A percentile compares a stretch with the other conserved stretches of the same genome.
Evolutionary conservation across 1,140 invertebrate genomes (phyloP).

Genomic region (Drosophila sturtevanti): DNA sequence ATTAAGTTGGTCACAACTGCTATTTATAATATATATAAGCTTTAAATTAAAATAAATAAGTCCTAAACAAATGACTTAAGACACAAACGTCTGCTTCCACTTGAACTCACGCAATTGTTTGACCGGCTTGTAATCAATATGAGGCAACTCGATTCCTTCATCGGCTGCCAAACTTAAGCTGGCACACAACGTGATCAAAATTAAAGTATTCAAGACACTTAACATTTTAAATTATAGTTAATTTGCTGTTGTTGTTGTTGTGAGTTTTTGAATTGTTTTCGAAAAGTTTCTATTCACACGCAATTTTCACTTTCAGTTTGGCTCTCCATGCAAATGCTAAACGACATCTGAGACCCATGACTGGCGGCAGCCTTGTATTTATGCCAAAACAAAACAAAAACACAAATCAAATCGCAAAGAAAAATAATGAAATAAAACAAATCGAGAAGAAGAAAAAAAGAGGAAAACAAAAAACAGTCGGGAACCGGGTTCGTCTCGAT

Average conservation of each 20-base stretch:
- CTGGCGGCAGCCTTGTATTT: slow-evolving; percentile 57
- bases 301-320: slow-evolving; percentile 16
- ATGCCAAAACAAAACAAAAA: slow-evolving; percentile 60
- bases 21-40: not conserved
- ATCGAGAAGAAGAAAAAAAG: slow-evolving; percentile 25
- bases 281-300: not conserved
- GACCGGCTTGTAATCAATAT: slow-evolving; percentile 54
- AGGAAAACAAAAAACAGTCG: slow-evolving; percentile 34
- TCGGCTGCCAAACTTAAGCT: slow-evolving; percentile 30
- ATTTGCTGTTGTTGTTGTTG: not conserved
- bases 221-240: slow-evolving; percentile 28
- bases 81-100: slow-evolving; percentile 22
- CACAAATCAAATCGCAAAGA: slow-evolving; percentile 56
- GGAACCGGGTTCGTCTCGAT: slow-evolving; percentile 4
- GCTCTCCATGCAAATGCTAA: slow-evolving; percentile 60
- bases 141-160: slow-evolving; percentile 34
- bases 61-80: slow-evolving; percentile 38
- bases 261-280: not conserved
- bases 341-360: slow-evolving; percentile 51
- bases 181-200: slow-evolving; percentile 27
- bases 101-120: slow-evolving; percentile 59
- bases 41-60: not conserved
- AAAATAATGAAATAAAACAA: not conserved
- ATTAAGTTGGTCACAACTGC: too few relatives aligned
- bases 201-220: slow-evolving; percentile 22